Conservation (phyloP, 2,797 vertebrate species). For the Spondyliosoma cantharus region DNA sequence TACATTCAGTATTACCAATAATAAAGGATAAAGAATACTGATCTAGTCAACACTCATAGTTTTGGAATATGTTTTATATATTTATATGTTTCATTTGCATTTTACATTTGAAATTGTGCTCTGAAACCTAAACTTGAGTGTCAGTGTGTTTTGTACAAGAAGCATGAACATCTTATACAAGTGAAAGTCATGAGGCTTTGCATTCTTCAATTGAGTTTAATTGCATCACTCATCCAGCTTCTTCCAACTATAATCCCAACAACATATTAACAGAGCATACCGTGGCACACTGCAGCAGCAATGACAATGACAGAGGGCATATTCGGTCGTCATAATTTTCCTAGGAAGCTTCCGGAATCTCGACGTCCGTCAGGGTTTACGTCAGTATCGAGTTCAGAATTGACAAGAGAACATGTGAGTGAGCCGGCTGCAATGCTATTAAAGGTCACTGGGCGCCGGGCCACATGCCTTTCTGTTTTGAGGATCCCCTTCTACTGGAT, state of each 20-base stretch:
- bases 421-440: constrained; percentile 59
- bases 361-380: constrained; percentile 24
- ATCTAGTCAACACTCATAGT: not conserved
- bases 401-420: constrained; percentile 58
- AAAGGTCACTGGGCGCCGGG: constrained; percentile 68
- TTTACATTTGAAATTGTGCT: not conserved
- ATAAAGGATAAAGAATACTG: not conserved
- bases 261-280: constrained; percentile 2
- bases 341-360: constrained; percentile 45
- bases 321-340: constrained; percentile 41
- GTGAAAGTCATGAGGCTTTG: not conserved
- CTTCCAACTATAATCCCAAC: constrained; percentile 15
- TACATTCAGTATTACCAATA: too few relatives aligned
- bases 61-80: not conserved
- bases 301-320: constrained; percentile 16
- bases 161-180: not conserved
- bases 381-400: constrained; percentile 50
- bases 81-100: not conserved
- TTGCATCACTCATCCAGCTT: constrained; percentile 20
- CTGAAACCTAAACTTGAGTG: not conserved
- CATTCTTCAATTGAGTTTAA: constrained; percentile 9
- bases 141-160: not conserved
- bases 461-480: constrained; percentile 81
- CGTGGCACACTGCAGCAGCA: constrained; percentile 5
- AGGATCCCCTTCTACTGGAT: constrained; percentile 53